Conservation (phyloP, 2,888 invertebrate species). For the Amblyjoppa proteus region DNA sequence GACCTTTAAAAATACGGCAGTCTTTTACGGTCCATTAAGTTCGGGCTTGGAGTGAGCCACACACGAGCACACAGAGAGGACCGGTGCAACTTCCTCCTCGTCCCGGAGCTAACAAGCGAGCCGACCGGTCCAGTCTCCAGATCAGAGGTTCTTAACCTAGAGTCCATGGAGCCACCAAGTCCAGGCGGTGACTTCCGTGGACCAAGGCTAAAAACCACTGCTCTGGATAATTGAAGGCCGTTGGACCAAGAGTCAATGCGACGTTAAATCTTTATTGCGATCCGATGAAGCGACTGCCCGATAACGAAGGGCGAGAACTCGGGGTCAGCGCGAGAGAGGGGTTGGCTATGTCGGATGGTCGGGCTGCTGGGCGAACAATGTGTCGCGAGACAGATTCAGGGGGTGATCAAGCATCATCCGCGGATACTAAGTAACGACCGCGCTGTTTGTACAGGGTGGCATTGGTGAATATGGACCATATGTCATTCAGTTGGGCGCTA, state of each 20-base stretch:
- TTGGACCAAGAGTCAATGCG: conserved; percentile 15
- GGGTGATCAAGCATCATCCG: background rate
- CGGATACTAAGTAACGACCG: background rate
- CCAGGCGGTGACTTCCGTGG: background rate
- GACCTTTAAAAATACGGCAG: background rate
- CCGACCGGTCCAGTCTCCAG: background rate
- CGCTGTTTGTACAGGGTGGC: background rate
- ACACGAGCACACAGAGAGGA: background rate
- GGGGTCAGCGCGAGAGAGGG: conserved; percentile 6
- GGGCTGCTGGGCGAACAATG: background rate
- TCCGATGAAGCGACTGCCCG: conserved; percentile 22
- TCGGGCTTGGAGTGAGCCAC: background rate
- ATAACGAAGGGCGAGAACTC: conserved; percentile 24
- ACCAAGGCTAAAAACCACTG: background rate
- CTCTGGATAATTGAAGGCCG: conserved; percentile 5
- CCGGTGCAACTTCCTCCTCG: background rate
- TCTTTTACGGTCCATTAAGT: background rate
- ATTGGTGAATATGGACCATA: no score
- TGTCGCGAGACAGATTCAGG: background rate
- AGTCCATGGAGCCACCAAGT: background rate
- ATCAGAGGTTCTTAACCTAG: background rate
- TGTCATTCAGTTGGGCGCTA: background rate
- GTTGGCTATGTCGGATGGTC: conserved; percentile 7
- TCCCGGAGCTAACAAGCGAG: conserved; percentile 19
- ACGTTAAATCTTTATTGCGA: conserved; percentile 41